Conservation (phyloP, 2,797 vertebrate genomes). For the Argyrosomus regius region DNA sequence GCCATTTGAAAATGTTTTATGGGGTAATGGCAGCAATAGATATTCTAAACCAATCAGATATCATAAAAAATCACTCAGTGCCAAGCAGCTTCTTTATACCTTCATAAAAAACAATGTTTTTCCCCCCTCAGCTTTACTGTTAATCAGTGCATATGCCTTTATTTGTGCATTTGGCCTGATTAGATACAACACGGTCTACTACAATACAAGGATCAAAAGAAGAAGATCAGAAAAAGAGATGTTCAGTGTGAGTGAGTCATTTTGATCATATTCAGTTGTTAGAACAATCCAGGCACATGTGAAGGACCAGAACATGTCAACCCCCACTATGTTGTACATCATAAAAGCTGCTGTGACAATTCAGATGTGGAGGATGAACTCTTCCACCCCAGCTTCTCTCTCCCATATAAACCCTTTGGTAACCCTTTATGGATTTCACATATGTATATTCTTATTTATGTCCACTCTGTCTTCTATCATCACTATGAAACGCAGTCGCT, state of each 20-base stretch:
- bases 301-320: conserved; percentile 54
- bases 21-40: conserved; percentile 24
- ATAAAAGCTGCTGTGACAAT: conserved; percentile 73
- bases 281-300: conserved; percentile 56
- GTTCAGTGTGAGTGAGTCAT: conserved; percentile 46
- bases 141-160: conserved; percentile 15
- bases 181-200: background rate
- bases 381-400: conserved; percentile 71
- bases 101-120: conserved; percentile 18
- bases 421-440: conserved; percentile 80
- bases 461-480: conserved; percentile 78
- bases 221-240: background rate
- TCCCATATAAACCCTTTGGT: conserved; percentile 71
- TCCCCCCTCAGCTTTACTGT: background rate
- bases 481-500: conserved; percentile 75
- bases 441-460: conserved; percentile 81
- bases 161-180: conserved; percentile 40
- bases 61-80: conserved; percentile 34
- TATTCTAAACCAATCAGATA: conserved; percentile 40
- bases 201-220: conserved; percentile 6
- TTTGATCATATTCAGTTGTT: conserved; percentile 47
- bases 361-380: conserved; percentile 77
- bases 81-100: conserved; percentile 31
- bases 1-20: conserved; percentile 30
- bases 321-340: conserved; percentile 54